Conservation (phyloP, 2,113 vertebrate species). For the Daboia siamensis region DNA sequence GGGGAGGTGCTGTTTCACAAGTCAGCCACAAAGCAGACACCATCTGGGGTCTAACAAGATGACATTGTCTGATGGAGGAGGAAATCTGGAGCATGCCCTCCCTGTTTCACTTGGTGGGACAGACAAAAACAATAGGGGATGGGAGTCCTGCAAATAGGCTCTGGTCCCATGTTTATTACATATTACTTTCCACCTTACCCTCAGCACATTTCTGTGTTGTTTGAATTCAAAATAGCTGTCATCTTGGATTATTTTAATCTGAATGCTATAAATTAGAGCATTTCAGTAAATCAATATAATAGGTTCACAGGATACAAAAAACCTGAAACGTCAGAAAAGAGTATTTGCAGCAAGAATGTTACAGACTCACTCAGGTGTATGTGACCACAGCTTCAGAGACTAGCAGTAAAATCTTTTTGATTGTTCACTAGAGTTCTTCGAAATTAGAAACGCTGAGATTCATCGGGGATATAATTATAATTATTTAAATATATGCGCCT, state of each 20-base stretch:
- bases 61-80: not conserved
- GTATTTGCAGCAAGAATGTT: not conserved
- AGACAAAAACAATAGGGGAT: not conserved
- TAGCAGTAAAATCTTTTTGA: not conserved
- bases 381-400: not conserved
- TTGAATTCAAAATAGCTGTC: not conserved
- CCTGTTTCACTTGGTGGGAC: not conserved
- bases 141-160: not conserved
- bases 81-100: not conserved
- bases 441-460: not conserved
- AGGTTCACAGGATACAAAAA: not conserved
- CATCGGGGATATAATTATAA: not conserved
- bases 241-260: not conserved
- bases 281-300: not conserved
- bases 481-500: not conserved
- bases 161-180: not conserved
- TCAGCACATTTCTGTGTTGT: not conserved
- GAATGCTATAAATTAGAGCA: not conserved
- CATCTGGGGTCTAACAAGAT: not conserved
- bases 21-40: not conserved
- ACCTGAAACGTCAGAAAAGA: not conserved
- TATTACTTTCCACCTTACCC: not conserved
- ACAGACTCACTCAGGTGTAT: not conserved
- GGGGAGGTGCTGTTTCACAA: not conserved
- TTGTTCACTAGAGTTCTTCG: not conserved